Base-by-base conservation (phyloP, 2,113 vertebrate genomes). In the Hyaena hyaena region DNA sequence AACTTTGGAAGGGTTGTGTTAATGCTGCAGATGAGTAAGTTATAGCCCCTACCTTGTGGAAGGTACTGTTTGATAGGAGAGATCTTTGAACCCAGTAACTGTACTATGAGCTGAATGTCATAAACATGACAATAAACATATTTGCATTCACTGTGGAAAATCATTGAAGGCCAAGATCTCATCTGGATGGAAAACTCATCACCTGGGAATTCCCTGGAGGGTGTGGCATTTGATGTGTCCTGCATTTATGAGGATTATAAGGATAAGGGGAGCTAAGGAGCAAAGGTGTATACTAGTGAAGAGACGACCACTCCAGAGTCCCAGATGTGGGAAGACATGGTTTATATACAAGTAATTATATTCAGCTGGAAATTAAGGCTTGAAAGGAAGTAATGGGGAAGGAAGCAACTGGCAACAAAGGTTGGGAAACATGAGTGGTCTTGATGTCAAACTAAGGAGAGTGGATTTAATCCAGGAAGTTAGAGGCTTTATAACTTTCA, bases 401-500 rank as follows among this genome's bases (percentile, higher is more conserved):
- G 4, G 39, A 21, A 81, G 4, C 76, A 55, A 85, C 23, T 45
- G 31, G 43, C 90, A 86, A 90, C 11, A 53, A 96, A 92, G 39
- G 0, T 35, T 58, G 17, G 74, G 74, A 65, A 68, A 55, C 17
- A 63, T n/a, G 63, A 87, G 9, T 5, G 5, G 24, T 81, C 35
- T 53, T 80, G 50, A 80, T 26, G 35, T 50, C 45, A 39, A 89
- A 39, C 53, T 53, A 35, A 94, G 14, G 69, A 35, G 24, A 31
- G n/a, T 83, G 81, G 24, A 58, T 88, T 97, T 87, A 53, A 61
- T 76, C 50, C n/a, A 85, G n/a, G 16, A 14, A 71, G 45, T 53
- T n/a, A 7, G 53, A 90, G 31, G 31, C 85, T 94, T 87, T 53
- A 55, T 84, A 74, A 53, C 84, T 97, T 76, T 92, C 61, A 31